These are phyloP conservation scores for Eupithecia inturbata DNA, from an alignment of 2,888 invertebrate genomes.

Conservation along the genomic window DNA sequence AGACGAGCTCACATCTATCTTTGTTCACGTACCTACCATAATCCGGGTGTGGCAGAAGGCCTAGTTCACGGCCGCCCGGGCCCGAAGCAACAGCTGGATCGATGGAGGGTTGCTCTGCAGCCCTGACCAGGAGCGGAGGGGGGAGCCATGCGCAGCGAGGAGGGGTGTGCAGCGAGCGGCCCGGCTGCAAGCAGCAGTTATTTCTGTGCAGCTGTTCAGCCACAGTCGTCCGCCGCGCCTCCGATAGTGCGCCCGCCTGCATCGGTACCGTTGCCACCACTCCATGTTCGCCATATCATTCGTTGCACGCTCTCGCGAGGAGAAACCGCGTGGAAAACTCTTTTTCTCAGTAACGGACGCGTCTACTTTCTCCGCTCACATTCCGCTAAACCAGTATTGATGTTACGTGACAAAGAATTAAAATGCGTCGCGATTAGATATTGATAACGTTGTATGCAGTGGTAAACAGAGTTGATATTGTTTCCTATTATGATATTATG, in stretches of 20 bases:
- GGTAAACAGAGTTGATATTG: slow-evolving; percentile 48
- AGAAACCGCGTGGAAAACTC: slow-evolving; percentile 81
- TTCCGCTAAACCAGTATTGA: slow-evolving; percentile 58
- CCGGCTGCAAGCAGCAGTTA: slow-evolving; percentile 81
- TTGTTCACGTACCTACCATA: slow-evolving; percentile 25
- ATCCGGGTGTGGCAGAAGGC: slow-evolving; percentile 40
- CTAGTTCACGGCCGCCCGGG: slow-evolving; percentile 63
- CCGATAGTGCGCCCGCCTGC: slow-evolving; percentile 72
- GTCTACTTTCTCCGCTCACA: slow-evolving; percentile 81
- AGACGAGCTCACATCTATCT: slow-evolving; percentile 9
- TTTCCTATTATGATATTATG: slow-evolving; percentile 41
- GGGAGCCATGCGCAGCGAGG: slow-evolving; percentile 44
- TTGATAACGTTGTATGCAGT: slow-evolving; percentile 52
- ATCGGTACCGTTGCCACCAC: slow-evolving; percentile 53
- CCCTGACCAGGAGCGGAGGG: slow-evolving; percentile 73
- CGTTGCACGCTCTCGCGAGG: slow-evolving; percentile 74
- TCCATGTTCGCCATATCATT: slow-evolving; percentile 58
- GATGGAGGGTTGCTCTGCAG: slow-evolving; percentile 72
- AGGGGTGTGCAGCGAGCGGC: slow-evolving; percentile 75
- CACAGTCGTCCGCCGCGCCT: slow-evolving; percentile 77
- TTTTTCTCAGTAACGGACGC: slow-evolving; percentile 79
- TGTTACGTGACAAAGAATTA: slow-evolving; percentile 60
- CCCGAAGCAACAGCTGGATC: slow-evolving; percentile 77
- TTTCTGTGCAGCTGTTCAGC: slow-evolving; percentile 78
- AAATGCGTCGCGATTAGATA: slow-evolving; percentile 53